Conservation (phyloP, 2,797 vertebrate species). For the Hipposideros larvatus region DNA sequence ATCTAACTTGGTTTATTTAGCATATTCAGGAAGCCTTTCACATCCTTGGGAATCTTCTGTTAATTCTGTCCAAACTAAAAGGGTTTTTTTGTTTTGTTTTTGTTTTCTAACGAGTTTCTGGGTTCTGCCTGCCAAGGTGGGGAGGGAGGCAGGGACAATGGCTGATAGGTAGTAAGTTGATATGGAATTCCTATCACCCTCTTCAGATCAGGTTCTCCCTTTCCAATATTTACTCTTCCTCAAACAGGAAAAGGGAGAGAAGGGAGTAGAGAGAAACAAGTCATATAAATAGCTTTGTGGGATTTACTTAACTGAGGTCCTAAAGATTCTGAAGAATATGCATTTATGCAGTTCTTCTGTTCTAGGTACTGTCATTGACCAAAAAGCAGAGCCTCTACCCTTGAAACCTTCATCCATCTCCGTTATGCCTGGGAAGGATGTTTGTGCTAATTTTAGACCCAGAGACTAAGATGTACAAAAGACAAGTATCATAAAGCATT, state of each 20-base stretch:
- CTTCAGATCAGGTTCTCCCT: not conserved
- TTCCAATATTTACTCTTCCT: not conserved
- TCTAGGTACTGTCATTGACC: not conserved
- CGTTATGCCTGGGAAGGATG: conserved; percentile 60
- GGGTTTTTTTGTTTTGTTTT: not conserved
- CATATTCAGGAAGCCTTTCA: conserved; percentile 38
- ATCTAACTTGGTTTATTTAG: conserved; percentile 66
- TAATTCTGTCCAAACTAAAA: conserved; percentile 10
- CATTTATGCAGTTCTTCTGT: not conserved
- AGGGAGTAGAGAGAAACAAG: not conserved
- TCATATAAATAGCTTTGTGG: not conserved
- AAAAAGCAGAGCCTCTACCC: not conserved
- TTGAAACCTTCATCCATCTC: not conserved
- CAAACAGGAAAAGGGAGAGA: not conserved
- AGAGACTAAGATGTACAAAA: conserved; percentile 64
- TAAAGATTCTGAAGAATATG: not conserved
- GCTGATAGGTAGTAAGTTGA: not conserved
- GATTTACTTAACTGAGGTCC: not conserved
- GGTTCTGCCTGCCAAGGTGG: not conserved
- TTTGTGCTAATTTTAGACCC: conserved; percentile 74
- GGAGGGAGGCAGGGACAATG: not conserved
- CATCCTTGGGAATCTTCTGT: not conserved
- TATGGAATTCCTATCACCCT: not conserved
- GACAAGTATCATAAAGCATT: conserved; percentile 61
- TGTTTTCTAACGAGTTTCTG: not conserved